Conservation (phyloP, 2,888 invertebrate species). For the Xestoiulus laeticollis region DNA sequence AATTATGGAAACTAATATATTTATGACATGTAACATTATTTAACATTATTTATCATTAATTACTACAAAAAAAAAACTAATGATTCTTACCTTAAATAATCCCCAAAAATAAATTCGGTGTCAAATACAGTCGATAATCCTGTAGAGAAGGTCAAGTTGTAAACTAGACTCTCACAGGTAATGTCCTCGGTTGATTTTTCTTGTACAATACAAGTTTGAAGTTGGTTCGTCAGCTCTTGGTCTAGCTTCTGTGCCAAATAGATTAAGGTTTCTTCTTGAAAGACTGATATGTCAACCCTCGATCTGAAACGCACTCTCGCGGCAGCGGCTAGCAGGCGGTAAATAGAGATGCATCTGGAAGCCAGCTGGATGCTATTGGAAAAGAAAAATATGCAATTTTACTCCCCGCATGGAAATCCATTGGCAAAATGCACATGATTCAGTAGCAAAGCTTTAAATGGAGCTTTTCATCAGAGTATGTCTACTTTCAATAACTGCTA, state of each 20-base stretch:
- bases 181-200: not conserved
- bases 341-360: not conserved
- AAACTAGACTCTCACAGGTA: not conserved
- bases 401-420: not conserved
- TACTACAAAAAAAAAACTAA: not conserved
- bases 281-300: slow-evolving; percentile 11
- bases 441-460: not conserved
- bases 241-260: not conserved
- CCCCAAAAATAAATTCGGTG: not conserved
- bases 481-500: not conserved
- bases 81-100: not conserved
- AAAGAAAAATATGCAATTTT: not conserved
- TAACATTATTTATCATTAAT: not conserved
- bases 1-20: too few species aligned
- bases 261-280: slow-evolving; percentile 2
- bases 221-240: slow-evolving; percentile 30
- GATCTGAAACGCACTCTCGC: not conserved
- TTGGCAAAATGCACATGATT: not conserved
- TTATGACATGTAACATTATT: too few species aligned
- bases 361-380: slow-evolving; percentile 39
- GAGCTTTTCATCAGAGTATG: not conserved
- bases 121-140: not conserved
- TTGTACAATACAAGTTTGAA: not conserved
- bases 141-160: not conserved
- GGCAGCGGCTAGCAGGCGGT: not conserved